A percentile compares a stretch with the other conserved stretches of the same genome.
These are phyloP conservation scores for Silurus lanzhouensis DNA, from an alignment of 2,797 vertebrate genomes.

Conservation along the genomic window DNA sequence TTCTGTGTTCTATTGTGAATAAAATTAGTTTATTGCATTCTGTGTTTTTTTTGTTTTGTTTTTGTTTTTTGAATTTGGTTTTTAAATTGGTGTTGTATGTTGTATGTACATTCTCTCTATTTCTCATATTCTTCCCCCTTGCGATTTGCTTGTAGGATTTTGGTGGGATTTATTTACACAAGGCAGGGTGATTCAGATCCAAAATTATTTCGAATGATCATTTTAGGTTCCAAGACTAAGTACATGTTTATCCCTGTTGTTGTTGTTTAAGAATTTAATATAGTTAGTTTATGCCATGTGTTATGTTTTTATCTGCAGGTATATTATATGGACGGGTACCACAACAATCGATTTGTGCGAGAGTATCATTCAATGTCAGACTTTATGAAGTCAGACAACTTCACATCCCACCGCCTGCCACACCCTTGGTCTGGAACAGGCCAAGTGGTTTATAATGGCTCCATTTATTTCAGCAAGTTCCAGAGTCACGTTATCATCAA, in stretches of 20 bases:
- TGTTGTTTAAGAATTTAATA: background rate
- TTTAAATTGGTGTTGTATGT: no score
- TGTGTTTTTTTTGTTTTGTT: no score
- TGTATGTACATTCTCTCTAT: background rate
- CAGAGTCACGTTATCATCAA: constrained; percentile 97
- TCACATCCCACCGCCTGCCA: constrained; percentile 95
- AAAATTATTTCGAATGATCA: constrained; percentile 61
- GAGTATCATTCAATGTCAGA: constrained; percentile 94
- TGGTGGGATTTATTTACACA: constrained; percentile 57
- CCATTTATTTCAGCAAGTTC: constrained; percentile 98
- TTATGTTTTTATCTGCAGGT: constrained; percentile 73
- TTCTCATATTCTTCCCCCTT: background rate
- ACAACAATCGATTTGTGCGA: constrained; percentile 95
- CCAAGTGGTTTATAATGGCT: constrained; percentile 98
- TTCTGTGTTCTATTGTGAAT: no score
- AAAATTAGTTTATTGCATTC: no score
- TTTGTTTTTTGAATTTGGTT: no score
- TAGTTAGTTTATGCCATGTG: background rate
- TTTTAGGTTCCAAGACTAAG: constrained; percentile 11
- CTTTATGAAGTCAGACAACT: constrained; percentile 94
- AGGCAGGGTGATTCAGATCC: constrained; percentile 51
- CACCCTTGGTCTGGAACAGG: constrained; percentile 97
- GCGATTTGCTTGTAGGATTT: constrained; percentile 39
- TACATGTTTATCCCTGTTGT: background rate
- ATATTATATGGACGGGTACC: constrained; percentile 99